These are phyloP conservation scores for Urophycis tenuis DNA, from an alignment of 2,797 vertebrate genomes.

Conservation along the genomic window DNA sequence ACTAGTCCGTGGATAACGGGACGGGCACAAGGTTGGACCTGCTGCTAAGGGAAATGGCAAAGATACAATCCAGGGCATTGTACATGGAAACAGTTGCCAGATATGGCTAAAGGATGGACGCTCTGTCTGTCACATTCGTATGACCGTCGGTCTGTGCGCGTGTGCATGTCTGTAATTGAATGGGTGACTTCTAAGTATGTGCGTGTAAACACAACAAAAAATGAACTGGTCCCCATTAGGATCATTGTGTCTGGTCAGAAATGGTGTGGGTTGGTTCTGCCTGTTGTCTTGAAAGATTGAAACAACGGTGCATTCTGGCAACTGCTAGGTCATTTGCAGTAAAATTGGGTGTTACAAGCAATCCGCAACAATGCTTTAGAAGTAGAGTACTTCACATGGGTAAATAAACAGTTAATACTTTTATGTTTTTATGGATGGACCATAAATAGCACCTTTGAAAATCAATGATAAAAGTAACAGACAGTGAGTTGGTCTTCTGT, in stretches of 20 bases:
- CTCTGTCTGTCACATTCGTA: background rate
- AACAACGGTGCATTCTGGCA: background rate
- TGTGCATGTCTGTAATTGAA: background rate
- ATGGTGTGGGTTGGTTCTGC: background rate
- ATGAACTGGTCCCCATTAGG: background rate
- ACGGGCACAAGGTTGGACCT: conserved; percentile 7
- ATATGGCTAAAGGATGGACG: conserved; percentile 11
- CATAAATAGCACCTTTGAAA: conserved; percentile 4
- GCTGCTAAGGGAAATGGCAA: conserved; percentile 13
- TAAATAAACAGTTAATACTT: background rate
- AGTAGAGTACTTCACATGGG: background rate
- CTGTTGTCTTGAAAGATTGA: background rate
- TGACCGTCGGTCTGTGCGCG: background rate
- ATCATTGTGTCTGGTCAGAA: background rate
- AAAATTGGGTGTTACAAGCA: background rate
- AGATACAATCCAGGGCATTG: background rate
- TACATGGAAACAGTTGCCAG: conserved; percentile 12
- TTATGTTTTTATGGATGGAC: background rate
- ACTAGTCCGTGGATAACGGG: conserved; percentile 54
- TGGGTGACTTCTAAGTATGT: background rate
- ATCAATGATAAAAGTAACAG: background rate
- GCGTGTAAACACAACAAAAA: background rate
- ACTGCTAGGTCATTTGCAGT: background rate
- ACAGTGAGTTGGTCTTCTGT: background rate
- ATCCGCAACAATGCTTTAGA: background rate